Evolutionary conservation across 1,140 invertebrate genomes (phyloP).

Genomic region (Archivesica marissinica): DNA sequence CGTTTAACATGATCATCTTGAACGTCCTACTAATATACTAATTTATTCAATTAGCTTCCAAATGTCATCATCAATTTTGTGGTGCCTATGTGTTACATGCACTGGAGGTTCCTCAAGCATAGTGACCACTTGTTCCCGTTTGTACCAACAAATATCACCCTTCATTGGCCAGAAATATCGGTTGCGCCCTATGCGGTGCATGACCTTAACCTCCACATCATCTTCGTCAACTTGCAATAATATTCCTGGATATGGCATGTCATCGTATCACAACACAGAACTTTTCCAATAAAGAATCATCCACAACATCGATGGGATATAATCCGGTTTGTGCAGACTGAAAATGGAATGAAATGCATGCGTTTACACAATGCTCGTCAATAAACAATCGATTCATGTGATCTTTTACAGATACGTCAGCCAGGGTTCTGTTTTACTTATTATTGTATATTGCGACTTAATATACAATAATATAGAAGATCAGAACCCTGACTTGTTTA

Average conservation of each 20-base stretch:
- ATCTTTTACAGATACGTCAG: no score
- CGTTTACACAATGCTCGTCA: no score
- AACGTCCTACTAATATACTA: background rate
- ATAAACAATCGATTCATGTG: no score
- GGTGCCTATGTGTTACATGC: background rate
- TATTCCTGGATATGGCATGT: constrained; percentile 16
- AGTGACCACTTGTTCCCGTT: background rate
- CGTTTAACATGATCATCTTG: background rate
- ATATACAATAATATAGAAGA: no score
- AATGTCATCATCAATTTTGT: background rate
- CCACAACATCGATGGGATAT: background rate
- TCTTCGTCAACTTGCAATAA: constrained; percentile 19
- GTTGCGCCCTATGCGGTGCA: constrained; percentile 34
- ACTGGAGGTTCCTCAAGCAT: background rate
- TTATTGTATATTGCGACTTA: no score
- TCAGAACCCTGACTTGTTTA: no score
- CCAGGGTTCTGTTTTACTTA: no score
- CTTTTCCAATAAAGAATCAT: background rate
- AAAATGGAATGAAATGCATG: no score
- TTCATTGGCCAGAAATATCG: constrained; percentile 49
- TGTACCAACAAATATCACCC: constrained; percentile 27
- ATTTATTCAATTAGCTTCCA: background rate
- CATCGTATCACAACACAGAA: constrained; percentile 1
- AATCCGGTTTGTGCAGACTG: no score
- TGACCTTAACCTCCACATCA: constrained; percentile 9